Base-by-base conservation (phyloP, 2,797 vertebrate species). In the Otolemur crassicaudatus region DNA sequence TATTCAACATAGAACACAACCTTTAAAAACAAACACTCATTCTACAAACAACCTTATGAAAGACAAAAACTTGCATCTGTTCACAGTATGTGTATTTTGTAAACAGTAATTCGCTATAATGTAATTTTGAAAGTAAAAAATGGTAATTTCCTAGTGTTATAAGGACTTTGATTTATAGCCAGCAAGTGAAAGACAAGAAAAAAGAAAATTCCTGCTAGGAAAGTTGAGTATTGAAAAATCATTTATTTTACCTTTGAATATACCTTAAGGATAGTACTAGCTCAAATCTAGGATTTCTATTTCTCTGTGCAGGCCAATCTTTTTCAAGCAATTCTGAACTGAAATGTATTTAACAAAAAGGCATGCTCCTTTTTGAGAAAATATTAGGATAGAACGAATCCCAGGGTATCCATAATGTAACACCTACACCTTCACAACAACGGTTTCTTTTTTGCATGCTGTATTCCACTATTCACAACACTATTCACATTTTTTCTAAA, bases 61-160 rank as follows among this genome's bases (percentile, higher is more conserved):
- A 98, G 65, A 98, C 96, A 98, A 98, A 98, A 98, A 97, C 97
- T 87, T 97, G 7, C 96, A 97, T 92, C 96, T 98, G 90, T 98
- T 98, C 98, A 99, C 98, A 99, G 98, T 98, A 98, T 98, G 88
- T 91, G 91, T 96, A 89, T 97, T 97, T 98, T 98, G 98, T 98
- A 92, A 98, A 98, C 98, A 98, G 98, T 97, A 98, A 98, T 97
- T 97, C 96, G 97, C 73, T 98, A 97, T 94, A 98, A 98, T 10
- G 2, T 49, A 37, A 81, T 82, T 97, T 90, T 97, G 93, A 87
- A 96, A 96, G 61, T 82, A 89, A 97, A 94, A 96, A 88, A 87
- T 53, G 65, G 20, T 85, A 49, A 95, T 95, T 96, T 97, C 70
- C 73, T 97, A 95, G 91, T 95, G 69, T 56, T 91, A 90, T 8